Evolutionary conservation across 2,113 vertebrate species (phyloP), one percentile per base, ranked within the genome.

Genomic region (Bombycilla garrulus): DNA sequence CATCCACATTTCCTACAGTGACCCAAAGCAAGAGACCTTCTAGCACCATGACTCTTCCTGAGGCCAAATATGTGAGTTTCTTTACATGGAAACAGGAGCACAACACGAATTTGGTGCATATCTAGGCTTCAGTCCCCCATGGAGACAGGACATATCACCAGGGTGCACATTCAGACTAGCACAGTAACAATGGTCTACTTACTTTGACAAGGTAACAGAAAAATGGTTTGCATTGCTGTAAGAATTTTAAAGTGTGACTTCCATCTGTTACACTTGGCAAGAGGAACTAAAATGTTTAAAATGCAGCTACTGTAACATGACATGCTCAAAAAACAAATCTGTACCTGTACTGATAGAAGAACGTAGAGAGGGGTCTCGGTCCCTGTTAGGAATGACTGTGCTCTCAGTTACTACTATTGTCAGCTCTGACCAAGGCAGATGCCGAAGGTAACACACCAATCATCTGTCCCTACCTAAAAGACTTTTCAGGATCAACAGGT

Each of bases 381-480:
- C 44, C 57, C 88, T 74, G 13, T 64, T 74, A 69, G 20, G 51
- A 95, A 82, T 36, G 38, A 76, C 29, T 91, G 28, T 83, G 64
- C 36, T 77, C 20, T 86, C 53, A 82, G 36, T 76, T 53, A 47
- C n/a, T 22, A 50, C 15, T 44, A 86, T 16, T 81, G 38, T 69
- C 57, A 73, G 38, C 38, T 86, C 38, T 93, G 77, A 73, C n/a
- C 2, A 8, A 58, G 48, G 48, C 81, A 91, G 47, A 51, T 45
- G 60, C 38, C 28, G 45, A 90, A 66, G 16, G n/a, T 31, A 93
- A 64, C 40, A 81, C 42, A 87, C 28, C 69, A 77, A 47, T 56
- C 58, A 24, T 38, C 61, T 80, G 21, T 62, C 51, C 93, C 66
- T 95, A 98, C 98, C 98, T 96, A 98, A 93, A 40, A 98, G 95